Evolutionary conservation across 1,140 invertebrate genomes (phyloP).

Genomic region (Harpegnathos saltator): DNA sequence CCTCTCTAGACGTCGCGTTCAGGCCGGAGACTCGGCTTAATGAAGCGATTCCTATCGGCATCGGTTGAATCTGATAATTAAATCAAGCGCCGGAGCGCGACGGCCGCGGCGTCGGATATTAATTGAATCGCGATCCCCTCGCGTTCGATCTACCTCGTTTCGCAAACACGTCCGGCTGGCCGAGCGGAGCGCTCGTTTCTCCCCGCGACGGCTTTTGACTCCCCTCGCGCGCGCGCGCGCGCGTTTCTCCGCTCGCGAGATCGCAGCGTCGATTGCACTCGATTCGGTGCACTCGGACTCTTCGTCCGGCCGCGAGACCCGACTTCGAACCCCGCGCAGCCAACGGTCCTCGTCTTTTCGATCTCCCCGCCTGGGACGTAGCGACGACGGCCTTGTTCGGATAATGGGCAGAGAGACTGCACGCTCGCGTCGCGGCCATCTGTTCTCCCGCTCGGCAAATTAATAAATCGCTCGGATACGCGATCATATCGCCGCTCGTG

Average conservation of each 20-base stretch:
- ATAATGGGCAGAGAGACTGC: slow-evolving; percentile 33
- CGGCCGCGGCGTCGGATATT: slow-evolving; percentile 69
- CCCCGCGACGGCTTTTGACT: slow-evolving; percentile 67
- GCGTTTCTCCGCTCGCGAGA: slow-evolving; percentile 54
- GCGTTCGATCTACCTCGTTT: slow-evolving; percentile 68
- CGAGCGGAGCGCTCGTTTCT: slow-evolving; percentile 29
- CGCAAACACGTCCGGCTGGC: slow-evolving; percentile 57
- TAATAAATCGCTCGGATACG: slow-evolving; percentile 33
- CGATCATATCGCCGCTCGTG: slow-evolving; percentile 18
- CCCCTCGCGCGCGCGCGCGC: slow-evolving; percentile 24
- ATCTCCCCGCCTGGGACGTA: slow-evolving; percentile 16
- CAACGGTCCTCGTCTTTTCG: slow-evolving; percentile 22
- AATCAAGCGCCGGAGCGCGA: slow-evolving; percentile 70
- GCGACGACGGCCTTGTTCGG: slow-evolving; percentile 58
- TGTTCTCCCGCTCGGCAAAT: slow-evolving; percentile 41
- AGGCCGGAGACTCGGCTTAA: slow-evolving; percentile 70
- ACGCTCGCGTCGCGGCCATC: slow-evolving; percentile 36
- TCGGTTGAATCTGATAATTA: slow-evolving; percentile 80
- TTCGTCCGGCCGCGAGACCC: slow-evolving; percentile 2
- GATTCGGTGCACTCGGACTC: slow-evolving; percentile 49
- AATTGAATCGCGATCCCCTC: slow-evolving; percentile 73
- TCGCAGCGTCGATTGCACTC: slow-evolving; percentile 49
- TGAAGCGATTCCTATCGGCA: slow-evolving; percentile 79
- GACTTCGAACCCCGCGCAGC: slow-evolving; percentile 26
- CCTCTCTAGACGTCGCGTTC: not conserved